Evolutionary conservation across 2,113 vertebrate species (phyloP).

Genomic region (Eonycteris spelaea): DNA sequence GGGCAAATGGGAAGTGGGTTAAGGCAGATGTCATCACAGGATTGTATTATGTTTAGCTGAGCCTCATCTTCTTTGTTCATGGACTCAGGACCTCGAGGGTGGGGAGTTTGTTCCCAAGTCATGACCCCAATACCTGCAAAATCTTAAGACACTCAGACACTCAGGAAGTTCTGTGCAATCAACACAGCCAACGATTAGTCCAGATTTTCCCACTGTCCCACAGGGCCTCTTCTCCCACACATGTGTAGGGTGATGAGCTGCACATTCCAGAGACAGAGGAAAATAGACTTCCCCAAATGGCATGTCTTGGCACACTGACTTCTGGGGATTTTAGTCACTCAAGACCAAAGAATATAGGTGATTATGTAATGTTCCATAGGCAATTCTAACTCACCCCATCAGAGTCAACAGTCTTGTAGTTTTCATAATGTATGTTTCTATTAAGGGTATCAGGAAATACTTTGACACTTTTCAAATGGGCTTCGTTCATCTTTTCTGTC

Average conservation of each 20-base stretch:
- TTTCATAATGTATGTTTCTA: not conserved
- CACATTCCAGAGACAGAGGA: not conserved
- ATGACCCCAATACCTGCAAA: not conserved
- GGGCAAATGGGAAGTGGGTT: too few relatives aligned
- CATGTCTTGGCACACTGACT: not conserved
- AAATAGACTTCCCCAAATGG: not conserved
- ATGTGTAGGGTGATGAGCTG: rapidly evolving
- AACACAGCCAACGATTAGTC: rapidly evolving
- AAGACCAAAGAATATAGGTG: not conserved
- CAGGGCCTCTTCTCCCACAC: rapidly evolving
- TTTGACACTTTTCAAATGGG: not conserved
- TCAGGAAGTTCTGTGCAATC: not conserved
- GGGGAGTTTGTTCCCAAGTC: not conserved
- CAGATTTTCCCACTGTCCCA: not conserved
- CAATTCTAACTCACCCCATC: not conserved
- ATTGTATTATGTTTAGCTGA: not conserved
- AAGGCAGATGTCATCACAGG: too few relatives aligned
- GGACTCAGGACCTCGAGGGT: not conserved
- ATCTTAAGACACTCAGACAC: not conserved
- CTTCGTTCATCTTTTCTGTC: not conserved
- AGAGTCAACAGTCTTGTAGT: not conserved
- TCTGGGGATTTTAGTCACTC: not conserved
- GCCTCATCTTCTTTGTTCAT: not conserved
- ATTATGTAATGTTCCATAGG: too few relatives aligned
- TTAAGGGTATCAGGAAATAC: not conserved